These are phyloP conservation scores for Schizopygopsis pylzovi DNA, from an alignment of 2,797 vertebrate species.

Conservation along the genomic window DNA sequence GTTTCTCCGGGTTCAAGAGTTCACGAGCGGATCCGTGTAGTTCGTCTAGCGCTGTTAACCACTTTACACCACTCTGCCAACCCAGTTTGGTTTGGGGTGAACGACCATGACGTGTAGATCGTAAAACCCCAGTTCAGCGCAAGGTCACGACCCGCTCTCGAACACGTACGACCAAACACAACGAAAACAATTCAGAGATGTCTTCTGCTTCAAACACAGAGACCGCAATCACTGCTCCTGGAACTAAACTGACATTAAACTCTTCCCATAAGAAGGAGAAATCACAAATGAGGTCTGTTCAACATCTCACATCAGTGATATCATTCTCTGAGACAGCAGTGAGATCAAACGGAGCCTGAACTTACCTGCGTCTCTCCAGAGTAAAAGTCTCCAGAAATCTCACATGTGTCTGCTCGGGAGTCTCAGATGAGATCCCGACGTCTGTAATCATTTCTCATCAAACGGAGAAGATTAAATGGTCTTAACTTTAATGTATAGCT, in stretches of 20 bases:
- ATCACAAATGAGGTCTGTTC: neutral
- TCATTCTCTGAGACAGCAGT: neutral
- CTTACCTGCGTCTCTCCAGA: no score
- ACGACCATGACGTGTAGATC: conserved; percentile 72
- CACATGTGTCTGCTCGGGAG: no score
- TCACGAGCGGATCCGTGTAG: conserved; percentile 71
- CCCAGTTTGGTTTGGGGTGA: conserved; percentile 75
- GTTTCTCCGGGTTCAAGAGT: conserved; percentile 74
- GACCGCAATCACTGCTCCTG: conserved; percentile 6
- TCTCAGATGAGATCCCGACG: neutral
- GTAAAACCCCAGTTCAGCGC: conserved; percentile 68
- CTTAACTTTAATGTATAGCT: neutral
- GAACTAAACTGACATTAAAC: conserved; percentile 7
- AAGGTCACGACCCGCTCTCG: conserved; percentile 7
- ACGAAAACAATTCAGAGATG: conserved; percentile 13
- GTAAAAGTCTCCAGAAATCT: neutral
- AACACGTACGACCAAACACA: neutral
- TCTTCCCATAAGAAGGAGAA: neutral
- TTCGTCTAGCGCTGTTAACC: conserved; percentile 72
- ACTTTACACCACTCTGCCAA: conserved; percentile 74
- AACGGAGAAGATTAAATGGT: neutral
- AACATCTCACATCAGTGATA: neutral
- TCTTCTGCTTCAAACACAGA: conserved; percentile 45
- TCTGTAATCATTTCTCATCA: neutral
- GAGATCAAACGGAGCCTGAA: neutral